Evolutionary conservation across 2,888 invertebrate genomes (phyloP).

Genomic region (Cyclophora albipunctata): DNA sequence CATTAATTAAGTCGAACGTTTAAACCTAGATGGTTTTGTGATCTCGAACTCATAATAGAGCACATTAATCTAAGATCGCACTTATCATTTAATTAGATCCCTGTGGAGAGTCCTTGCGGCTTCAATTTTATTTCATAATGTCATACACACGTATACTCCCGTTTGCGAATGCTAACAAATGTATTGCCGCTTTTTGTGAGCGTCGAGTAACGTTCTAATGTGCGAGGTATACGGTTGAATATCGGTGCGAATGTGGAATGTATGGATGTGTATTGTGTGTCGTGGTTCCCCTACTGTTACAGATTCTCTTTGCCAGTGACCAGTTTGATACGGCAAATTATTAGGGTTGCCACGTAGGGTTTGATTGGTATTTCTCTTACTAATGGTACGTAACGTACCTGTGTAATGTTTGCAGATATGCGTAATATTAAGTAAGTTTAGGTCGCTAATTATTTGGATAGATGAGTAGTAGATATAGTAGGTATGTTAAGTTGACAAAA

Average conservation of each 20-base stretch:
- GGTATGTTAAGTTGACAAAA: too few species aligned
- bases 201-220: slow-evolving; percentile 11
- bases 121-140: slow-evolving; percentile 74
- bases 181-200: slow-evolving; percentile 19
- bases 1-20: slow-evolving; percentile 18
- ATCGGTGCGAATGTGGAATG: slow-evolving; percentile 7
- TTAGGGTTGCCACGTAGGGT: slow-evolving; percentile 42
- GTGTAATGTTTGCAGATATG: too few species aligned
- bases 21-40: slow-evolving; percentile 15
- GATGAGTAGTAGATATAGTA: too few species aligned
- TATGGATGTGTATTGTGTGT: slow-evolving; percentile 27
- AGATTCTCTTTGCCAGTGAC: slow-evolving; percentile 50
- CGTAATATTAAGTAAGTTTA: too few species aligned
- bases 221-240: slow-evolving; percentile 25
- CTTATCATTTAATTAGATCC: slow-evolving; percentile 76
- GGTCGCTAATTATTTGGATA: too few species aligned
- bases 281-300: slow-evolving; percentile 44
- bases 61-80: slow-evolving; percentile 68
- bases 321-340: slow-evolving; percentile 58
- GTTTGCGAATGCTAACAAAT: slow-evolving; percentile 41
- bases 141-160: slow-evolving; percentile 71
- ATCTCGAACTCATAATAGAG: slow-evolving; percentile 51
- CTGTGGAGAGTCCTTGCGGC: slow-evolving; percentile 61
- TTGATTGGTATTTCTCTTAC: background rate
- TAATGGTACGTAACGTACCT: too few species aligned